phyloP scores from a whole-genome alignment of 2,888 invertebrate genomes.

The Agrenia bidenticulata region DNA sequence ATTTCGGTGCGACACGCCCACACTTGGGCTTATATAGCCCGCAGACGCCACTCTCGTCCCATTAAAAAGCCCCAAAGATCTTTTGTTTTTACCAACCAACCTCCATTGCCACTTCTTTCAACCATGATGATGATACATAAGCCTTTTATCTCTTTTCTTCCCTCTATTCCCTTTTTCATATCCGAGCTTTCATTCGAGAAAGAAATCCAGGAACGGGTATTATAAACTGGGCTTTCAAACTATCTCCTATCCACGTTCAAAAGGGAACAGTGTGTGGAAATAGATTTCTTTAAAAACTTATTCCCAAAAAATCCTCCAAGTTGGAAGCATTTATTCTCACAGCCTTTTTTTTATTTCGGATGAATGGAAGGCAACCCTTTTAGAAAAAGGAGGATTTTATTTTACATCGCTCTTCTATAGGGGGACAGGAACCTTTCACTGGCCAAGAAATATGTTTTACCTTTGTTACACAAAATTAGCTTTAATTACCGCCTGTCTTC shows the following conservation, averaged over 20 bases:
- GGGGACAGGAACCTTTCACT: not conserved
- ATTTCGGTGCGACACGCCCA: conserved; percentile 54
- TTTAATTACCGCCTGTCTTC: conserved; percentile 13
- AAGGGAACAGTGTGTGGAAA: too few relatives aligned
- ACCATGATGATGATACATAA: conserved; percentile 41
- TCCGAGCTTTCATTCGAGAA: not conserved
- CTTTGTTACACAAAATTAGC: conserved; percentile 11
- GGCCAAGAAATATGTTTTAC: conserved; percentile 10
- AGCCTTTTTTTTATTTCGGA: not conserved
- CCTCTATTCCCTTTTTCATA: conserved; percentile 23
- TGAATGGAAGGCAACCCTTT: not conserved
- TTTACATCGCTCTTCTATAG: not conserved
- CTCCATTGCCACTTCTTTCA: conserved; percentile 39
- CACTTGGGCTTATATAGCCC: conserved; percentile 53
- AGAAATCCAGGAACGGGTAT: too few relatives aligned
- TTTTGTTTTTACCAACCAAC: conserved; percentile 52
- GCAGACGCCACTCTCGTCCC: conserved; percentile 52
- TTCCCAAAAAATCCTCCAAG: too few relatives aligned
- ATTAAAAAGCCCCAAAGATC: conserved; percentile 52
- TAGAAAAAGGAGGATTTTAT: conserved; percentile 2
- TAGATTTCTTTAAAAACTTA: too few relatives aligned
- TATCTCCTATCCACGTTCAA: too few relatives aligned
- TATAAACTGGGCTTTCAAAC: too few relatives aligned
- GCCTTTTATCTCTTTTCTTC: conserved; percentile 30
- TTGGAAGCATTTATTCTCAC: too few relatives aligned